A percentile compares a stretch with the other conserved stretches of the same genome.
Conservation (phyloP, 2,888 invertebrate genomes). For the Buathra laborator region DNA sequence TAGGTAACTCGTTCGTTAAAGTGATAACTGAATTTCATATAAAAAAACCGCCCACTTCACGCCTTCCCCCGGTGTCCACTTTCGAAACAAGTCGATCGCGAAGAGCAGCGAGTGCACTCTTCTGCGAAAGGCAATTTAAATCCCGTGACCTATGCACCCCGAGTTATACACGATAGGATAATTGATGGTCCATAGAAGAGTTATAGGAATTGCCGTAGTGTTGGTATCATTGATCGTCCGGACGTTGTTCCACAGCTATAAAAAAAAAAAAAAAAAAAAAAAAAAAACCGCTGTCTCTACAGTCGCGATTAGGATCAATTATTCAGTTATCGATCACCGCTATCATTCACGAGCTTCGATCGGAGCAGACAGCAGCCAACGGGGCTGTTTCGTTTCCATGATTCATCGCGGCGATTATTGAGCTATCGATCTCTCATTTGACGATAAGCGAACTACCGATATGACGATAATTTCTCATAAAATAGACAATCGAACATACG, state of each 20-base stretch:
- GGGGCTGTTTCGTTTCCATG: conserved; percentile 43
- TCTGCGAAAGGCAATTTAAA: conserved; percentile 34
- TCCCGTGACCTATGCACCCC: conserved; percentile 1
- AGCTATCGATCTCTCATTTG: conserved; percentile 47
- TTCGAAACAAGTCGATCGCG: conserved; percentile 13
- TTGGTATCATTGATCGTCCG: not conserved
- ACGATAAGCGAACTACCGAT: conserved; percentile 9
- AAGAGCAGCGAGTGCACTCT: conserved; percentile 17
- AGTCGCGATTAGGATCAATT: conserved; percentile 65
- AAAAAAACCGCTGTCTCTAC: conserved; percentile 3
- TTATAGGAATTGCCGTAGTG: not conserved
- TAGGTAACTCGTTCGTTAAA: not conserved
- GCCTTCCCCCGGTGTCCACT: not conserved
- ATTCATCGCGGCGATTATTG: conserved; percentile 50
- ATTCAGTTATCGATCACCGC: conserved; percentile 66
- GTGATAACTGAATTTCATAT: not conserved
- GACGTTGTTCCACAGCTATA: not conserved
- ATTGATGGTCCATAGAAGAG: conserved; percentile 41
- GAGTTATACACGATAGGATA: conserved; percentile 39
- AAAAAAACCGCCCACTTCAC: not conserved
- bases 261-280: not conserved
- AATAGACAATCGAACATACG: not conserved
- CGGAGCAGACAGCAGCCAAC: conserved; percentile 23
- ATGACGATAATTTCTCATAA: not conserved
- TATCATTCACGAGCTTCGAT: conserved; percentile 29